Evolutionary conservation across 2,113 vertebrate species (phyloP), one percentile per base, ranked within the genome.

Genomic region (Chascanopsetta lugubris): DNA sequence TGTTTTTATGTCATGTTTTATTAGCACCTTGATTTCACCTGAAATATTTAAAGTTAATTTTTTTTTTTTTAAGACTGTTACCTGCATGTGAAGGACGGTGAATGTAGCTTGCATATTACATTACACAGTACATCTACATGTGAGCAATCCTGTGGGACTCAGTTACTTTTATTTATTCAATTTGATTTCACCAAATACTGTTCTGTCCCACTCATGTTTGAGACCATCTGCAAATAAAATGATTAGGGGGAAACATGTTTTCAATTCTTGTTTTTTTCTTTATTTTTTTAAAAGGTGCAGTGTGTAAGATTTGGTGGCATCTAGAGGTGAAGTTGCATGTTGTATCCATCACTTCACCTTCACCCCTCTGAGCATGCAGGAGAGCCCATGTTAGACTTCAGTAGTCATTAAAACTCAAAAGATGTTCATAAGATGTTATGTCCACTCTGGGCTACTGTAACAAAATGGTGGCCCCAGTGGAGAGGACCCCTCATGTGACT

Each of bases 121-220:
- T 60, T 65, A 77, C 76, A 85, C 71, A 65, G 62, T 84, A 74
- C 76, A 75, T 81, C 79, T 75, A 83, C 59, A 12, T 53, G 54
- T 69, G 69, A 84, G 77, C 45, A 61, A 83, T 63, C 68, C 72
- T 84, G 79, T 82, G 78, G 77, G 89, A 82, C 76, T 83, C 66
- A 46, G 59, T 85, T 87, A 58, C 62, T 77, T 84, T 88, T 92
- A 92, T 93, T 93, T 92, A 92, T 92, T 90, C 67, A 22, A 69
- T 79, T 73, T 83, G 54, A 73, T 60, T 89, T 90, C 79, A 87
- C 77, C 73, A 83, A 84, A 90, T 85, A 64, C 80, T 86, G 84
- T 90, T 85, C 62, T 85, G 79, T 83, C 77, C 77, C 69, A 57
- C 71, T 72, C n/a, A 55, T 34, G 46, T 78, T 76, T 88, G 76